phyloP scores from a whole-genome alignment of 2,888 invertebrate species.

The Balanococcus diminutus region DNA sequence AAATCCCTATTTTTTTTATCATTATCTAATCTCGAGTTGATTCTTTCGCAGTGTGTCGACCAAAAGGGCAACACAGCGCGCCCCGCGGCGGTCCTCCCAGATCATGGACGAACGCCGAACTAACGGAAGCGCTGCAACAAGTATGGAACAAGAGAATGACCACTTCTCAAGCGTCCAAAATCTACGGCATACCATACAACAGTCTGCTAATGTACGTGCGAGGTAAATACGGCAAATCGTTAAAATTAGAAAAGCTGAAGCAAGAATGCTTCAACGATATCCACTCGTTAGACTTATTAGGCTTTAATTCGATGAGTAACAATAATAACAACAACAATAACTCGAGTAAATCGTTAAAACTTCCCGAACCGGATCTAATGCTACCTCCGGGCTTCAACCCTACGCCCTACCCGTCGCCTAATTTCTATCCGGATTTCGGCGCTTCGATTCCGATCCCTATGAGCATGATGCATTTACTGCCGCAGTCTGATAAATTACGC shows the following conservation, averaged over 20 bases:
- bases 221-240: conserved; percentile 90
- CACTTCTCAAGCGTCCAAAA: conserved; percentile 86
- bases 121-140: conserved; percentile 87
- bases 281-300: conserved; percentile 71
- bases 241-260: conserved; percentile 83
- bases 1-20: no score
- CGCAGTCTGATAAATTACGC: conserved; percentile 69
- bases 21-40: no score
- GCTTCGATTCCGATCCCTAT: conserved; percentile 82
- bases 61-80: conserved; percentile 90
- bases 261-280: conserved; percentile 84
- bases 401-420: conserved; percentile 68
- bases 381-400: conserved; percentile 74
- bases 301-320: conserved; percentile 66
- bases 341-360: conserved; percentile 49
- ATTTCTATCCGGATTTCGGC: conserved; percentile 82
- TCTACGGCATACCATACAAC: conserved; percentile 93
- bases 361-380: conserved; percentile 62
- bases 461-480: conserved; percentile 82
- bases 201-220: conserved; percentile 89
- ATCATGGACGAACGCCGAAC: conserved; percentile 90
- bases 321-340: conserved; percentile 66
- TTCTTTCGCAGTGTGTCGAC: conserved; percentile 78
- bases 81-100: conserved; percentile 88
- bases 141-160: conserved; percentile 97